These are phyloP conservation scores for Acleris cristana DNA, from an alignment of 2,888 invertebrate genomes.

Conservation along the genomic window DNA sequence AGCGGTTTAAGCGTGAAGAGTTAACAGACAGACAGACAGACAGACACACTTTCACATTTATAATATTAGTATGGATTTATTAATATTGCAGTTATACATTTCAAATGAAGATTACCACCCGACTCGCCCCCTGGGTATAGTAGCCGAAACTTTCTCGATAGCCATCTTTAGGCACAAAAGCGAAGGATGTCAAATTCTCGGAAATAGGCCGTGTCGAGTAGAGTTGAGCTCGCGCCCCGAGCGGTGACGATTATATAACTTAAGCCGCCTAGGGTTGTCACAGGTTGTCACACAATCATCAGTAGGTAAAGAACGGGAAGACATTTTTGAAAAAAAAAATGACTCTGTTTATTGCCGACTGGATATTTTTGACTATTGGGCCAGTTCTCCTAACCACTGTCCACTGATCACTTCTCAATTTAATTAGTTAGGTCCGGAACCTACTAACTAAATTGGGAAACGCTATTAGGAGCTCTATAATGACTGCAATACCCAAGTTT, in stretches of 20 bases:
- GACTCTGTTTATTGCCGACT: too few relatives aligned
- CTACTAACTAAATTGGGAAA: too few relatives aligned
- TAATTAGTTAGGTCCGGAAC: too few relatives aligned
- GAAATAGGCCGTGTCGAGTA: conserved; percentile 79
- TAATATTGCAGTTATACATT: background rate
- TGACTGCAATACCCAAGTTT: too few relatives aligned
- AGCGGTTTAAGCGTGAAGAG: too few relatives aligned
- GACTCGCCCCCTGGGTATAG: conserved; percentile 9
- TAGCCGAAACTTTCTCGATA: conserved; percentile 28
- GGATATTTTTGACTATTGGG: too few relatives aligned
- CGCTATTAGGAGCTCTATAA: too few relatives aligned
- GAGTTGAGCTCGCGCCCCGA: conserved; percentile 73
- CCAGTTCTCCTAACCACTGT: too few relatives aligned
- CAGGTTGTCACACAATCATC: conserved; percentile 50
- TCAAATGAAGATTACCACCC: conserved; percentile 12
- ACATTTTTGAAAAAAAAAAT: background rate
- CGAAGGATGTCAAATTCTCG: conserved; percentile 69
- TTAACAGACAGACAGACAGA: too few relatives aligned
- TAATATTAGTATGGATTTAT: too few relatives aligned
- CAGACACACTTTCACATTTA: too few relatives aligned
- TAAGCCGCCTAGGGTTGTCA: conserved; percentile 66
- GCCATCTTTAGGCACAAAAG: conserved; percentile 51
- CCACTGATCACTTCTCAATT: too few relatives aligned
- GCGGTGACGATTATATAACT: conserved; percentile 75
- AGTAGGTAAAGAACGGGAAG: background rate